Evolutionary conservation across 2,113 vertebrate species (phyloP).

Genomic region (Ameiurus melas): DNA sequence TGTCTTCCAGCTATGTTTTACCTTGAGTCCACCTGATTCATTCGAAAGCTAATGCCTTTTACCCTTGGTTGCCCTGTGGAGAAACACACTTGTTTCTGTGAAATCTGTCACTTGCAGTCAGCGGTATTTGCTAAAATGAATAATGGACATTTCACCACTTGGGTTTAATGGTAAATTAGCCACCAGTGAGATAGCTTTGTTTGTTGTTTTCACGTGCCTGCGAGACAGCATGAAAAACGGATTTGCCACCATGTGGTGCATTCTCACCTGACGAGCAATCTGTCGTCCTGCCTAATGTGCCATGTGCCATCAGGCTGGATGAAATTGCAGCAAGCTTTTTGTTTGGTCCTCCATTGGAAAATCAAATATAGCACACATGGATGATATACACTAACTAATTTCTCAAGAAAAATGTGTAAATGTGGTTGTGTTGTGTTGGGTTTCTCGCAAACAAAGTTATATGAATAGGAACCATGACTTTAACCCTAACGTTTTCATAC

Average conservation of each 20-base stretch:
- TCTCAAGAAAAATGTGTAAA: not conserved
- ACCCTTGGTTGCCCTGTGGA: slow-evolving; percentile 52
- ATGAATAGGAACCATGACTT: not conserved
- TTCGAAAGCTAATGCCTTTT: slow-evolving; percentile 56
- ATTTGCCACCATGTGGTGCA: slow-evolving; percentile 33
- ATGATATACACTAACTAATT: not conserved
- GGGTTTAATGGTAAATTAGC: slow-evolving; percentile 57
- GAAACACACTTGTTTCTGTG: slow-evolving; percentile 54
- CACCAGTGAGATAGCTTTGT: slow-evolving; percentile 52
- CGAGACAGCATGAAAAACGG: slow-evolving; percentile 47
- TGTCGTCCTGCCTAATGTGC: slow-evolving; percentile 39
- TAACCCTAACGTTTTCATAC: not conserved
- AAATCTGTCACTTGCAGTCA: slow-evolving; percentile 54
- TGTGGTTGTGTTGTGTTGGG: not conserved
- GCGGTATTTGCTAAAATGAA: slow-evolving; percentile 51
- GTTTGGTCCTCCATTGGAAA: slow-evolving; percentile 26
- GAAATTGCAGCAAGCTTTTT: slow-evolving; percentile 13
- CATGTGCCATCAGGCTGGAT: slow-evolving; percentile 16
- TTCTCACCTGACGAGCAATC: slow-evolving; percentile 44
- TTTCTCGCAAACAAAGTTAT: not conserved
- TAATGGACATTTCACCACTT: slow-evolving; percentile 49
- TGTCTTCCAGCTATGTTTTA: slow-evolving; percentile 45
- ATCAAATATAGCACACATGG: slow-evolving; percentile 25
- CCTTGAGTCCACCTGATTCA: slow-evolving; percentile 49
- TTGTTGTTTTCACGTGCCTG: slow-evolving; percentile 40